phyloP scores from a whole-genome alignment of 1,140 invertebrate genomes.

The Drosophila repleta region DNA sequence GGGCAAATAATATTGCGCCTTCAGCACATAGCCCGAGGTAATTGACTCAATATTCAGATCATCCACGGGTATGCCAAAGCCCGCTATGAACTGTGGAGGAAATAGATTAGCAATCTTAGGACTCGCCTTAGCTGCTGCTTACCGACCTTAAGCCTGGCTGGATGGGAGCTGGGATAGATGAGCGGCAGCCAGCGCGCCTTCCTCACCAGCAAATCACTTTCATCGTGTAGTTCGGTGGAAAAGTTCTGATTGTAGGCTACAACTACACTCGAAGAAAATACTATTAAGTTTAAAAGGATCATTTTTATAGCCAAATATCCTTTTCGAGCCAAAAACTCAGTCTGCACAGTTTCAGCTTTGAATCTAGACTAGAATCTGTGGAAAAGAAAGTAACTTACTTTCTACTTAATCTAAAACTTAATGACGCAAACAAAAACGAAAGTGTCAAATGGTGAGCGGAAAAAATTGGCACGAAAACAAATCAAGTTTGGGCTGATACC shows the following conservation, averaged over 20 bases:
- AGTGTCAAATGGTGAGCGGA: slow-evolving; percentile 42
- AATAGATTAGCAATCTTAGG: background rate
- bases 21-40: slow-evolving; percentile 75
- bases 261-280: slow-evolving; percentile 1
- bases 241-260: slow-evolving; percentile 4
- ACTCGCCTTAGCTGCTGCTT: background rate
- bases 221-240: slow-evolving; percentile 1
- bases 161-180: slow-evolving; percentile 51
- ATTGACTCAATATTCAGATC: slow-evolving; percentile 65
- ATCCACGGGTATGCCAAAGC: slow-evolving; percentile 78
- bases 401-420: slow-evolving; percentile 27
- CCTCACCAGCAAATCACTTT: slow-evolving; percentile 53
- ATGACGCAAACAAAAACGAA: slow-evolving; percentile 50
- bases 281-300: background rate
- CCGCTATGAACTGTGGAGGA: slow-evolving; percentile 62
- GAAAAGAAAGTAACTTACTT: slow-evolving; percentile 38
- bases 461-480: slow-evolving; percentile 31
- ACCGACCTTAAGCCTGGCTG: slow-evolving; percentile 56
- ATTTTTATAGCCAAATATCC: slow-evolving; percentile 11
- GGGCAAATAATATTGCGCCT: slow-evolving; percentile 74
- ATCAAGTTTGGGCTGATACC: slow-evolving; percentile 12
- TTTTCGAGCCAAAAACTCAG: background rate
- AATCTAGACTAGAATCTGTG: slow-evolving; percentile 22
- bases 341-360: slow-evolving; percentile 15
- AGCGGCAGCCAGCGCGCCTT: slow-evolving; percentile 65